Evolutionary conservation across 2,888 invertebrate species (phyloP), one percentile per base, ranked within the genome.

Genomic region (Leucozona laternaria): DNA sequence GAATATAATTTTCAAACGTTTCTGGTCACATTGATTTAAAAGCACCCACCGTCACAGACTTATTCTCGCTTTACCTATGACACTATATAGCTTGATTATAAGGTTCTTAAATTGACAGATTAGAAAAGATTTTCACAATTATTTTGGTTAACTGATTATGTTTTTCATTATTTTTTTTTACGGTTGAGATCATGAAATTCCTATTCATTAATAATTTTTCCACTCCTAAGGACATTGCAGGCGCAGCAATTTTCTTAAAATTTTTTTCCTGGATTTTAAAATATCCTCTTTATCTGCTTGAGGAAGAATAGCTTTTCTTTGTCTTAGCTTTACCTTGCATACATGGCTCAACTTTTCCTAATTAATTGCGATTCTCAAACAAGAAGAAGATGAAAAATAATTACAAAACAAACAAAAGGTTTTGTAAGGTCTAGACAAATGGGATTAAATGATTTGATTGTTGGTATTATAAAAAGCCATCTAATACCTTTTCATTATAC

Each of bases 41-140:
- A 64, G 57, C 8, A 81, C 48, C n/a, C n/a, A n/a, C n/a, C n/a
- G n/a, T n/a, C n/a, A n/a, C n/a, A n/a, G n/a, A n/a, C n/a, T n/a
- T n/a, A n/a, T n/a, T n/a, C n/a, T n/a, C n/a, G n/a, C n/a, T n/a
- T n/a, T n/a, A n/a, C n/a, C n/a, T n/a, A n/a, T n/a, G n/a, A n/a
- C n/a, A n/a, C n/a, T n/a, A n/a, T n/a, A n/a, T n/a, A n/a, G 66
- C 78, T 31, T 34, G 15, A 7, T 20, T 64, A 48, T 76, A 57
- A 48, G 60, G 58, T 40, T 72, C 71, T 58, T 20, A 34, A 71
- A 77, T 71, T 73, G 68, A 72, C 37, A 53, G 72, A 68, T 72
- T 72, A 71, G 40, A 50, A 58, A 58, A 58, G 22, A 58, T 58
- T 58, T 37, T 37, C 20, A 22, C 37, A 48, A 58, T 43, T 40